Evolutionary conservation across 2,888 invertebrate genomes (phyloP), one percentile per base, ranked within the genome.

Genomic region (Xestia sexstrigata): DNA sequence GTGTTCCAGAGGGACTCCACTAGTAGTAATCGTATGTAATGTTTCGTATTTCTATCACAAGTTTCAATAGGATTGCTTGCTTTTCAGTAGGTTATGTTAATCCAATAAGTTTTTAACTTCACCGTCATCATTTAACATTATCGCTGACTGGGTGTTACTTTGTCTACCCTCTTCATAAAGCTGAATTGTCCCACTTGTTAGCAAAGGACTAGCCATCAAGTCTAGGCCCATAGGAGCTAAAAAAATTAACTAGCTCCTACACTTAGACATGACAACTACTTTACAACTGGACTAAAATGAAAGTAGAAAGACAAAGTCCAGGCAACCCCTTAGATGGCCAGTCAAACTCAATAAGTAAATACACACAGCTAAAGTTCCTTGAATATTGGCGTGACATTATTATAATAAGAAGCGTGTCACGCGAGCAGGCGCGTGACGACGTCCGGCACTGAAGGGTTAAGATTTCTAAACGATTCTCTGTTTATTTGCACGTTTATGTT

Each of bases 301-400:
- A 1, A 11, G 5, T 35, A 62, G 35, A 35, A 62, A 11, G 5
- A 35, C 35, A 62, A 62, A 9, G 17, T 23, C 42, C 15, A 65
- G 3, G n/a, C n/a, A 65, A 65, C 7, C 2, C n/a, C 26, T 42
- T n/a, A 42, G 39, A 42, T 42, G 55, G 15, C n/a, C 0, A 47
- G 6, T 26, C 13, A 58, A 68, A 74, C 26, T 58, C 60, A 67
- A 67, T 39, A 70, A 60, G 55, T 58, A 70, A 62, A 78, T 74
- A 62, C 9, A 74, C 47, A 47, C 4, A 17, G 11, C 15, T 35
- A 1, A 15, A 77, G 71, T 73, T 81, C 58, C 62, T 67, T 69
- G 65, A 76, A 67, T 65, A 73, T 63, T 81, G 63, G 76, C 86
- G 84, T 82, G 86, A 84, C 82, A 82, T 42, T 77, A 79, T 81